A percentile compares a stretch with the other conserved stretches of the same genome.
Evolutionary conservation across 2,113 vertebrate species (phyloP).

Genomic region (Cairina moschata): DNA sequence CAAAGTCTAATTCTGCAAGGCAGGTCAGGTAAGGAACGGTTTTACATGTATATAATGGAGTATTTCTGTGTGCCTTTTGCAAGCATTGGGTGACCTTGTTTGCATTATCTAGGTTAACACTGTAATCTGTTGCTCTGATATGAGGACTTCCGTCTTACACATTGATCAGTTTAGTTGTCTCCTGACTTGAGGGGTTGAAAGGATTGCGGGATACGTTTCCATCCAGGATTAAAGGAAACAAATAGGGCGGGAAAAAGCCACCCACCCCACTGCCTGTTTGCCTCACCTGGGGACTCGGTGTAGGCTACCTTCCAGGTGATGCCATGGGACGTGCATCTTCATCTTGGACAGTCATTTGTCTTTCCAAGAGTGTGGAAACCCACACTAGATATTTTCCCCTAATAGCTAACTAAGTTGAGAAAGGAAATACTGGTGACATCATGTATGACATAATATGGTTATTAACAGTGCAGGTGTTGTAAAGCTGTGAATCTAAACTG

Average conservation of each 20-base stretch:
- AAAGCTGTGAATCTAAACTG: conserved; percentile 59
- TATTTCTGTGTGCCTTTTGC: conserved; percentile 28
- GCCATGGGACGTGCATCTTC: not conserved
- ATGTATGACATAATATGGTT: conserved; percentile 34
- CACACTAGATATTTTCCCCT: not conserved
- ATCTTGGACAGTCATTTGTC: not conserved
- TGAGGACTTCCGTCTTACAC: conserved; percentile 38
- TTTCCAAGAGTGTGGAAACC: not conserved
- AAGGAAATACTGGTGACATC: conserved; percentile 47
- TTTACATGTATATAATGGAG: not conserved
- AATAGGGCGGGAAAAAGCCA: fast-evolving
- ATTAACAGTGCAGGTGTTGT: conserved; percentile 32
- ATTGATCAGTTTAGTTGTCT: conserved; percentile 52
- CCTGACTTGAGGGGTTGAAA: not conserved
- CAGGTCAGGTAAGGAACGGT: conserved; percentile 10
- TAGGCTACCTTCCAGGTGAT: not conserved
- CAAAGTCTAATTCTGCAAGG: conserved; percentile 25
- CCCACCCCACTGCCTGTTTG: not conserved
- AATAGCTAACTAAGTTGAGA: not conserved
- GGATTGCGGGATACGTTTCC: not conserved
- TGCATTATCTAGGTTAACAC: conserved; percentile 45
- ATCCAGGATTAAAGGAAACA: not conserved
- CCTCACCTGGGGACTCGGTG: not conserved
- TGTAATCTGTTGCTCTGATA: conserved; percentile 33
- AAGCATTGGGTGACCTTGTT: conserved; percentile 49